Evolutionary conservation across 2,113 vertebrate species (phyloP).

Genomic region (Mixornis gularis): DNA sequence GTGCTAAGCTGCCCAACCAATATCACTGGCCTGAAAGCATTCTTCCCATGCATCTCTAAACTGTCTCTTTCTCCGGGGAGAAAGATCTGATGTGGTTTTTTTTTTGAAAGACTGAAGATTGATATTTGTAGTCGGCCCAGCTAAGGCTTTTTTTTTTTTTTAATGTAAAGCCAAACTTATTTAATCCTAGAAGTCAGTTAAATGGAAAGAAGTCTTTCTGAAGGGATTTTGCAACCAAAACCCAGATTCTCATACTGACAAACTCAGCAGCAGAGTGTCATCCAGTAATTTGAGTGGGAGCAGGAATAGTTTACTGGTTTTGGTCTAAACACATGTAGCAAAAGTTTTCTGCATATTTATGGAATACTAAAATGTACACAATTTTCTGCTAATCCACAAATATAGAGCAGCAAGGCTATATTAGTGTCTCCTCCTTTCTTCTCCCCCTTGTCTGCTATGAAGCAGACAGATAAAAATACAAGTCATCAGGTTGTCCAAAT

Average conservation of each 20-base stretch:
- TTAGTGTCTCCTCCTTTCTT: neutral
- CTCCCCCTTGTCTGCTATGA: neutral
- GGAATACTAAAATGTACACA: neutral
- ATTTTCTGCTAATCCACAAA: neutral
- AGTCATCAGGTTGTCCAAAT: neutral
- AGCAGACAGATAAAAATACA: neutral
- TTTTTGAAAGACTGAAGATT: neutral
- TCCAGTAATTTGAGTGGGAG: neutral
- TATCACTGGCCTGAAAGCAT: slow-evolving; percentile 1
- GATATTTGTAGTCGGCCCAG: neutral
- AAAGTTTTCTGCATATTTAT: neutral
- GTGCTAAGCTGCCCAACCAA: neutral
- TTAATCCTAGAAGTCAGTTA: neutral
- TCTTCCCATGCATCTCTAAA: neutral
- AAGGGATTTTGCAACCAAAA: neutral
- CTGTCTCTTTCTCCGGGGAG: neutral
- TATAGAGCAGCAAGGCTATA: neutral
- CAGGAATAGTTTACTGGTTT: neutral
- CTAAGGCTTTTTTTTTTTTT: neutral
- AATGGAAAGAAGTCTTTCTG: neutral
- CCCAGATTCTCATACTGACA: neutral
- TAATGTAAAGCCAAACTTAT: neutral
- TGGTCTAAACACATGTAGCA: neutral
- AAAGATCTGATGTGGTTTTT: neutral
- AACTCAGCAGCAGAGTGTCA: neutral